A percentile compares a stretch with the other conserved stretches of the same genome.
Conservation (phyloP, 2,888 invertebrate species). For the Lasioglossum zephyrum region DNA sequence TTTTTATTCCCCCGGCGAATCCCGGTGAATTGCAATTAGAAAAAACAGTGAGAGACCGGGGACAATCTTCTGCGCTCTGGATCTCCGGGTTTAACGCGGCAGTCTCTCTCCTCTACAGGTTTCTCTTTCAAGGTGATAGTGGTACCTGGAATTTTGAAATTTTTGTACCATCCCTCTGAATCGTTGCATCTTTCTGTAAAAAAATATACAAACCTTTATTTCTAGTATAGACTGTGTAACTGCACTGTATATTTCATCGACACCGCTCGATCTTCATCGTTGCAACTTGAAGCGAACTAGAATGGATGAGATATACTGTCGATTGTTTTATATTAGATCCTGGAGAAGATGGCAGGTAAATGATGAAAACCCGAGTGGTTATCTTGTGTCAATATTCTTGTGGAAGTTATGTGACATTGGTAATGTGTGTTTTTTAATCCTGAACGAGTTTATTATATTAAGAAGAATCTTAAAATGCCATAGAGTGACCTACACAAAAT, state of each 20-base stretch:
- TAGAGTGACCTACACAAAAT: no score
- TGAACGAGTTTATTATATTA: no score
- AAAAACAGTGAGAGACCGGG: neutral
- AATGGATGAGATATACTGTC: neutral
- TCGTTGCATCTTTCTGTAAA: neutral
- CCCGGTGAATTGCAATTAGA: constrained; percentile 5
- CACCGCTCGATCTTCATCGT: neutral
- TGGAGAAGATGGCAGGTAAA: neutral
- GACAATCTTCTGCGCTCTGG: neutral
- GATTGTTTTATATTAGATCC: neutral
- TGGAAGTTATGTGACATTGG: neutral
- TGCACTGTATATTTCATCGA: neutral
- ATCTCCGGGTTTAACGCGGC: neutral
- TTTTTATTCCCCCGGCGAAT: neutral
- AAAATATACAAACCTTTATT: neutral
- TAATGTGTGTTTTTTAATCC: no score
- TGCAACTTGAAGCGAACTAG: neutral
- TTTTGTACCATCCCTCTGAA: neutral
- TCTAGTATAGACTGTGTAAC: neutral
- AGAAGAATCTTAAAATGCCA: no score
- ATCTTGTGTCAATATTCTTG: neutral
- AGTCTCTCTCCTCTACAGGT: neutral
- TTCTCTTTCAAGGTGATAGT: neutral
- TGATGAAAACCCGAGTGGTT: neutral
- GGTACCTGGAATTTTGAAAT: neutral